phyloP scores from a whole-genome alignment of 2,113 vertebrate species.

The Phocoena sinus region DNA sequence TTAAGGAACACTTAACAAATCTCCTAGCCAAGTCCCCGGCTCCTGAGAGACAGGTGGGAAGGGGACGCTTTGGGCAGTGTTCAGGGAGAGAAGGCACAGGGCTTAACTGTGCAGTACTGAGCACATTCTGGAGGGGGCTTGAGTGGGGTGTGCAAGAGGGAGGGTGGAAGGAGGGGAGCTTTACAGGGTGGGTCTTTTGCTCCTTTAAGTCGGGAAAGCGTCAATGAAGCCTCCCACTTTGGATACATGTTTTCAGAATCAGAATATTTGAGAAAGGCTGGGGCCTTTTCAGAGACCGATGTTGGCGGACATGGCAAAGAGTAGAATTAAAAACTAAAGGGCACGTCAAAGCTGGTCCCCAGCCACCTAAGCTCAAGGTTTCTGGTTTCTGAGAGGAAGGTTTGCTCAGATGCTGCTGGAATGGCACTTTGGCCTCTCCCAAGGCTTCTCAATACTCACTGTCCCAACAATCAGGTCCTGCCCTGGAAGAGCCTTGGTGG shows the following conservation, averaged over 20 bases:
- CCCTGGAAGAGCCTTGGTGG: not conserved
- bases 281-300: not conserved
- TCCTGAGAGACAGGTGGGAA: constrained; percentile 66
- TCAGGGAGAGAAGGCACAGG: constrained; percentile 76
- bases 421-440: not conserved
- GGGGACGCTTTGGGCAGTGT: constrained; percentile 77
- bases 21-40: constrained; percentile 64
- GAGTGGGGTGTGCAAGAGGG: not conserved
- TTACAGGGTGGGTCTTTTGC: not conserved
- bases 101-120: constrained; percentile 48
- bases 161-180: not conserved
- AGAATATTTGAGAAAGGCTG: not conserved
- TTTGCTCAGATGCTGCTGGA: not conserved
- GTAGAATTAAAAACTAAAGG: not conserved
- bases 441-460: not conserved
- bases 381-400: not conserved
- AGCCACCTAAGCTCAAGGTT: not conserved
- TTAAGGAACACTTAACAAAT: constrained; percentile 76
- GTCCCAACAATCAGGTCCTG: not conserved
- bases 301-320: not conserved
- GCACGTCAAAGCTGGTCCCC: not conserved
- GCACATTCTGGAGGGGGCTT: not conserved
- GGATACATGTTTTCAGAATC: not conserved
- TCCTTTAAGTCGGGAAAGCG: not conserved
- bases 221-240: not conserved